Evolutionary conservation across 37 sponge, comb jelly and placozoan genomes (phyloP).

Genomic region (Dysidea cf. avara): DNA sequence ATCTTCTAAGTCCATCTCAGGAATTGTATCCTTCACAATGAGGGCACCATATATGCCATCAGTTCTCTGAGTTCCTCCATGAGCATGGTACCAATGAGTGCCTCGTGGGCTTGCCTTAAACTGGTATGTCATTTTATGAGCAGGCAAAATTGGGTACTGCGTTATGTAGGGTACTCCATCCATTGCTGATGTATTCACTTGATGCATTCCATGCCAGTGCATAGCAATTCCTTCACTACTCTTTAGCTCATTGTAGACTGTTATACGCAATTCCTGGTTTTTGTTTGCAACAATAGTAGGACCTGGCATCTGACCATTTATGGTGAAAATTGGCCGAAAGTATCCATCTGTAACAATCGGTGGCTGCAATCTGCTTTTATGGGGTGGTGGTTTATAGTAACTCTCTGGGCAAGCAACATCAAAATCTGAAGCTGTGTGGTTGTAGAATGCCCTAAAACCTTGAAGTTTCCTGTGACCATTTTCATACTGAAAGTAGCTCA

Average conservation of each 20-base stretch:
- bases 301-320: slow-evolving; percentile 57
- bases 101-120: slow-evolving; percentile 62
- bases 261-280: slow-evolving; percentile 23
- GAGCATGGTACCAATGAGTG: slow-evolving; percentile 86
- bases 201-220: slow-evolving; percentile 82
- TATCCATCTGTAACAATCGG: too few relatives aligned
- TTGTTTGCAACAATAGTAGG: slow-evolving; percentile 60
- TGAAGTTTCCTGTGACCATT: too few relatives aligned
- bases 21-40: slow-evolving; percentile 66
- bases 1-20: too few relatives aligned
- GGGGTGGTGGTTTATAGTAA: too few relatives aligned
- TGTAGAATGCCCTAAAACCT: too few relatives aligned
- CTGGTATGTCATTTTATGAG: slow-evolving; percentile 44
- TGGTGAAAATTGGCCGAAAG: slow-evolving; percentile 38
- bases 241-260: slow-evolving; percentile 56
- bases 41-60: slow-evolving; percentile 79
- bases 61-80: slow-evolving; percentile 69
- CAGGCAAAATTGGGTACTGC: slow-evolving; percentile 61
- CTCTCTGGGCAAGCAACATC: too few relatives aligned
- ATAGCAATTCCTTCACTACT: slow-evolving; percentile 72
- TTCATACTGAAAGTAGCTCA: too few relatives aligned
- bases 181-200: slow-evolving; percentile 67
- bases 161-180: slow-evolving; percentile 76
- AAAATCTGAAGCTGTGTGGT: too few relatives aligned
- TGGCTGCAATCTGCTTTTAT: too few relatives aligned